Evolutionary conservation across 2,113 vertebrate genomes (phyloP).

Genomic region (Mustelus asterias): DNA sequence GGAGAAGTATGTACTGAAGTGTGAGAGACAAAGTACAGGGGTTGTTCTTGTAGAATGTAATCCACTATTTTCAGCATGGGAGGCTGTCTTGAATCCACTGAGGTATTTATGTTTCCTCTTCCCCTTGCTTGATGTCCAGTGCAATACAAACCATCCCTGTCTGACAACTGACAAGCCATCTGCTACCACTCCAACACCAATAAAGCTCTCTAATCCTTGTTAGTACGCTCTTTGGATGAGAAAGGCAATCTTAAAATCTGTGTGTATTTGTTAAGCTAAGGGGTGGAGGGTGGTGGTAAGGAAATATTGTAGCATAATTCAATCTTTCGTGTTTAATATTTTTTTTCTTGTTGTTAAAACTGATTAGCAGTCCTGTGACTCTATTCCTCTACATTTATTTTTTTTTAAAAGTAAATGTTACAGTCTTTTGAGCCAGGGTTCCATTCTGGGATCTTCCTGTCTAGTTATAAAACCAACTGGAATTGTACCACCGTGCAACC

Average conservation of each 20-base stretch:
- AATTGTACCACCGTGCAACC: too few species aligned
- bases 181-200: neutral
- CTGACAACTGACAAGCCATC: neutral
- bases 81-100: neutral
- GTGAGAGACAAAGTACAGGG: neutral
- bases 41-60: neutral
- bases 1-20: neutral
- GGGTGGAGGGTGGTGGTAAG: too few species aligned
- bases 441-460: too few species aligned
- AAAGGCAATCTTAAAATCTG: neutral
- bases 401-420: too few species aligned
- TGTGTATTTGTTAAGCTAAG: neutral
- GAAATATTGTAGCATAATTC: too few species aligned
- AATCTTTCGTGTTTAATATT: too few species aligned
- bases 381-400: too few species aligned
- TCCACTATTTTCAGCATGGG: neutral
- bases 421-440: too few species aligned
- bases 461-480: too few species aligned
- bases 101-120: constrained; percentile 18
- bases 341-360: too few species aligned
- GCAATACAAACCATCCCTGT: too few species aligned
- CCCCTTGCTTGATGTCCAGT: neutral
- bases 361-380: too few species aligned
- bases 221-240: neutral
- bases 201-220: neutral